Evolutionary conservation across 2,888 invertebrate genomes (phyloP), one percentile per base, ranked within the genome.

Genomic region (Halocaridina rubra): DNA sequence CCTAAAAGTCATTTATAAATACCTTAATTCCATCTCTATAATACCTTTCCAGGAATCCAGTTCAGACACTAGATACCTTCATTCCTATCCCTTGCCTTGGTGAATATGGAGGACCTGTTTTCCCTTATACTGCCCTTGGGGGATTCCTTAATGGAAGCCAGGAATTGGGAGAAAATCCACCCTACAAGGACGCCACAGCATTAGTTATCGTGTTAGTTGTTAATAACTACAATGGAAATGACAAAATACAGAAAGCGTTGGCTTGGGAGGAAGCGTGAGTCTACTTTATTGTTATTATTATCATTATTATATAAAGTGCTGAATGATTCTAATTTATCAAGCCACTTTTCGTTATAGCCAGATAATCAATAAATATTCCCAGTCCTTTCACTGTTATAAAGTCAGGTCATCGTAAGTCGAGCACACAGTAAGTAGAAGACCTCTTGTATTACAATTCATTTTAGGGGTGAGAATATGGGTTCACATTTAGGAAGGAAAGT

Each of bases 61-160:
- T 87, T 1, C 80, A 59, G 0, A 67, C 81, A 7, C 4, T 64
- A 13, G 87, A 87, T 13, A n/a, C 13, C 0, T 13, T 13, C 0
- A 7, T 85, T 1, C 13, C 13, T n/a, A 59, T 86, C 46, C 84
- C 86, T n/a, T 87, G 86, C 29, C 92, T 99, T 86, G 96, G 96
- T 0, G 92, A 93, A 2, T 98, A 96, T 91, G 98, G 98, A 30
- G 99, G 98, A 0, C 98, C 99, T 0, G 94, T 98, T 24, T 94
- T 96, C 90, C 98, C 98, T 0, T 97, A 96, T 33, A 94, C 98
- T 57, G 97, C 95, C 0, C 92, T 99, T 57, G 99, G 99, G 59
- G 98, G 98, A 3, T 98, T 97, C 91, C 91, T 88, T 13, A 80
- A 84, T 24, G 87, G 85, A 16, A 72, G 79, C n/a, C 80, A 85